Conservation (phyloP, 2,888 invertebrate genomes). For the Spatulosminthurus flaviceps region DNA sequence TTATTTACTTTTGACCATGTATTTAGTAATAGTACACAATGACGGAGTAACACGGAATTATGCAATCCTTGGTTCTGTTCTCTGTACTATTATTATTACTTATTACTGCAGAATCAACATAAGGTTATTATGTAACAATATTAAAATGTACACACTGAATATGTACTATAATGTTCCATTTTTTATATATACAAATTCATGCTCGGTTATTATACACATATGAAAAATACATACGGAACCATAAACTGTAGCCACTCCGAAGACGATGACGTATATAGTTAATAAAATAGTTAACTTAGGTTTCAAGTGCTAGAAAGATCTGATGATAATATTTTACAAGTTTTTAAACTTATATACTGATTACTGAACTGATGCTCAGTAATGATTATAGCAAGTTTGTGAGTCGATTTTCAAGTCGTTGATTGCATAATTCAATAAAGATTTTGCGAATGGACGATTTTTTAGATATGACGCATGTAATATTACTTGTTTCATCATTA, state of each 20-base stretch:
- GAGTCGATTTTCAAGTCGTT: not conserved
- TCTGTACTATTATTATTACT: too few species aligned
- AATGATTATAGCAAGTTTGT: not conserved
- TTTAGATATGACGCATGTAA: too few species aligned
- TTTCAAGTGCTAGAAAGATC: not conserved
- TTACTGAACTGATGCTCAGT: too few species aligned
- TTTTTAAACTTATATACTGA: not conserved
- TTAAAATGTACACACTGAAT: too few species aligned
- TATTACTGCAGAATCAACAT: too few species aligned
- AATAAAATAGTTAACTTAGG: not conserved
- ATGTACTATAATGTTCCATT: not conserved
- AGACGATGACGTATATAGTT: not conserved
- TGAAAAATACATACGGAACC: too few species aligned
- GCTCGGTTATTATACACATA: not conserved
- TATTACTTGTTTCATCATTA: too few species aligned
- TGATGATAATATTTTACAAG: constrained; percentile 11
- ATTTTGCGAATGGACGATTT: not conserved
- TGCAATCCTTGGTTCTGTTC: too few species aligned
- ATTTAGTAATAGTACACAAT: too few species aligned
- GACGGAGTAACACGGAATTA: too few species aligned
- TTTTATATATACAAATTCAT: not conserved
- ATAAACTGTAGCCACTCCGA: not conserved
- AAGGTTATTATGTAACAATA: too few species aligned
- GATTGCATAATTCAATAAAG: not conserved
- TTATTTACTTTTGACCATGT: too few species aligned